Conservation (phyloP, 1,140 invertebrate genomes). For the Ylistrum balloti region DNA sequence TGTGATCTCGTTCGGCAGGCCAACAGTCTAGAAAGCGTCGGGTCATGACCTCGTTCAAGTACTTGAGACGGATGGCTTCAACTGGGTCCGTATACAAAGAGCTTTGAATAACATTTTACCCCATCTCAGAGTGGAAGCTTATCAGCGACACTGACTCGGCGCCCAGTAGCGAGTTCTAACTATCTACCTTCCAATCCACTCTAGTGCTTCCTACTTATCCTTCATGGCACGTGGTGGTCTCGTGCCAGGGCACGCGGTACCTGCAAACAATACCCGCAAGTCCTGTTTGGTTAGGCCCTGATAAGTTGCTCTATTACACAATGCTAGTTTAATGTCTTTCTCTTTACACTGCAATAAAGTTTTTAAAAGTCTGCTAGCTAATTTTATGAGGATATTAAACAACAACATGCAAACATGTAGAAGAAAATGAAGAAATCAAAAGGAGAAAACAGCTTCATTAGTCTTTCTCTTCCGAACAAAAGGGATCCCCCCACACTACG, state of each 20-base stretch:
- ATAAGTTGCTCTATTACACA: not conserved
- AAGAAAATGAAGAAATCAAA: not conserved
- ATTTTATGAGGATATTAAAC: not conserved
- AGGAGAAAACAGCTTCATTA: not conserved
- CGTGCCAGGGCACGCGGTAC: conserved; percentile 29
- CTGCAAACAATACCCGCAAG: not conserved
- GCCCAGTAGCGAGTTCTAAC: not conserved
- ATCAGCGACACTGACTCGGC: conserved; percentile 13
- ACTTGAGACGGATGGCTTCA: conserved; percentile 3
- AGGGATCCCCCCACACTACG: too few relatives aligned
- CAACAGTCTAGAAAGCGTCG: not conserved
- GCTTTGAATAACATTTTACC: not conserved
- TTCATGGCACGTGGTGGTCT: conserved; percentile 15
- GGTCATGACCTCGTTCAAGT: conserved; percentile 12
- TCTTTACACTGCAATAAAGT: conserved; percentile 32
- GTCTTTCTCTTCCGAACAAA: too few relatives aligned
- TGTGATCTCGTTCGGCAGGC: not conserved
- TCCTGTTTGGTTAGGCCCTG: not conserved
- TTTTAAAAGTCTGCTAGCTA: not conserved
- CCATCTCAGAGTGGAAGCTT: not conserved
- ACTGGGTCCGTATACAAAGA: not conserved
- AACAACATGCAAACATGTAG: not conserved
- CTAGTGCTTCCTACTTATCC: not conserved
- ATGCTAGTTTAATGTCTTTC: not conserved
- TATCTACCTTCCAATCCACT: not conserved